Percentiles rank a stretch among this genome's conserved stretches.
Evolutionary conservation across 2,797 vertebrate genomes (phyloP).

Genomic region (Dermochelys coriacea): DNA sequence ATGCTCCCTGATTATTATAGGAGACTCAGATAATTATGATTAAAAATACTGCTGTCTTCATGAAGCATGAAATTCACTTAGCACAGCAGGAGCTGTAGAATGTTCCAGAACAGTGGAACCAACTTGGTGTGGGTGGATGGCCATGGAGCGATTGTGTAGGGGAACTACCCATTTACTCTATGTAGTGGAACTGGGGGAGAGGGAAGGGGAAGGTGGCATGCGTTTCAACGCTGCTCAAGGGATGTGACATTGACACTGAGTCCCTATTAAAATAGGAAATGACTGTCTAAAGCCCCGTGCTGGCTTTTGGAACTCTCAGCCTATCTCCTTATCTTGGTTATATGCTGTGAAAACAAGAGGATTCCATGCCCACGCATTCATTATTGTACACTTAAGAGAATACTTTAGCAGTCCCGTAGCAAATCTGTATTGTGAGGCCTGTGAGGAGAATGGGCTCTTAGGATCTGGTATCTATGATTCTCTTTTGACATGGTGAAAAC

Average conservation of each 20-base stretch:
- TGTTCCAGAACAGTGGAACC: not conserved
- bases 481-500: not conserved
- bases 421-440: not conserved
- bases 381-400: not conserved
- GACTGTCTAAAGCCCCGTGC: not conserved
- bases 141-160: not conserved
- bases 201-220: not conserved
- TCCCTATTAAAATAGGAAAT: not conserved
- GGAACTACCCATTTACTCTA: not conserved
- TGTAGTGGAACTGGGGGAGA: not conserved
- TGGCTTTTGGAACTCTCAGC: not conserved
- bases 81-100: not conserved
- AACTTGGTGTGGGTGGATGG: not conserved
- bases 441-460: not conserved
- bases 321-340: not conserved
- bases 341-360: not conserved
- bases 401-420: not conserved
- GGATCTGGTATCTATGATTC: not conserved
- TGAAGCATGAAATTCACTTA: accelerated
- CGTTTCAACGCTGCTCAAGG: not conserved
- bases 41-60: accelerated
- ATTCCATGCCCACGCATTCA: not conserved
- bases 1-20: not conserved
- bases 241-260: no score
- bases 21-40: conserved; percentile 20